A percentile compares a stretch with the other conserved stretches of the same genome.
Evolutionary conservation across 2,113 vertebrate species (phyloP).

Genomic region (rabbit (Oryctolagus cuniculus)): mOryCun1.1 NC_091433.1:197467001-197467500

Average conservation of each 20-base stretch:
- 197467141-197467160: accelerated
- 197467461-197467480: not conserved
- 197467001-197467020: too few relatives aligned
- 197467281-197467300: accelerated
- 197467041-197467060: not conserved
- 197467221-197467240: not conserved
- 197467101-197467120: not conserved
- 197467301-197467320: accelerated
- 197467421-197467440: too few relatives aligned
- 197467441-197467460: not conserved
- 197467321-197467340: not conserved
- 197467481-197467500: too few relatives aligned
- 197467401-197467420: not conserved
- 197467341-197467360: not conserved
- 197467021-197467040: not conserved
- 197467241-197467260: too few relatives aligned
- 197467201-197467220: not conserved
- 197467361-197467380: not conserved
- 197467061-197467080: not conserved
- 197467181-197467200: not conserved
- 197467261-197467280: not conserved
- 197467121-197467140: not conserved
- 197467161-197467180: not conserved
- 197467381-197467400: not conserved
- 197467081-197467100: not conserved